Evolutionary conservation across 2,797 vertebrate genomes (phyloP), one percentile per base, ranked within the genome.

Genomic region (Pempheris klunzingeri): DNA sequence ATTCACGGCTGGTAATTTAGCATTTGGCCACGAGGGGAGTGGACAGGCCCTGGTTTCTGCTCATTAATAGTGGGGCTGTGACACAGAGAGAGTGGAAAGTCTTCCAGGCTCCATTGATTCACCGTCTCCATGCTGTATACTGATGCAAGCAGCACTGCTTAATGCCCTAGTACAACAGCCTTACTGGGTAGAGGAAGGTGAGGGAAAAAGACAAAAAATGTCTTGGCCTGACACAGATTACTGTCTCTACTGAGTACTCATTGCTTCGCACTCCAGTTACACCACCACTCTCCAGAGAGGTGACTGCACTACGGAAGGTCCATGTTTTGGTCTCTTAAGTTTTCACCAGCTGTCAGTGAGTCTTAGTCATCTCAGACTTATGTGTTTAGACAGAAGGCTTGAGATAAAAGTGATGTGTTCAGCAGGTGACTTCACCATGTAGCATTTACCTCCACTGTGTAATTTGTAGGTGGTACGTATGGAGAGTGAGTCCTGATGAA

Each of bases 1-100:
- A 96, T 97, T 96, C 96, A 96, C 88, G 82, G 77, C 91, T 90
- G 92, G 94, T 95, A 96, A 94, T 96, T 95, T 96, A 94, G 84
- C 15, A 49, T 87, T 77, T 17, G 88, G 76, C 86, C 82, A 77
- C 78, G 22, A 83, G 85, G 87, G 94, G 86, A 86, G 93, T 86
- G 80, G 86, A 91, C 90, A 79, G 83, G 85, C 90, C 90, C 93
- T 77, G 91, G 91, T 91, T 94, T 81, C 43, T 2, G 49, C 58
- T 95, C 92, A 90, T 96, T 96, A 96, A 96, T 92, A 88, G 87
- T 34, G 43, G 57, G 91, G 84, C 88, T 93, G 85, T 81, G 87
- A 89, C 85, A 88, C 86, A 77, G 68, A 93, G 93, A 93, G 90
- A 72, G 77, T 74, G 83, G 80, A 84, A 88, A 91, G 86, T 94